Evolutionary conservation across 2,113 vertebrate genomes (phyloP).

Genomic region (Nerophis lumbriciformis): DNA sequence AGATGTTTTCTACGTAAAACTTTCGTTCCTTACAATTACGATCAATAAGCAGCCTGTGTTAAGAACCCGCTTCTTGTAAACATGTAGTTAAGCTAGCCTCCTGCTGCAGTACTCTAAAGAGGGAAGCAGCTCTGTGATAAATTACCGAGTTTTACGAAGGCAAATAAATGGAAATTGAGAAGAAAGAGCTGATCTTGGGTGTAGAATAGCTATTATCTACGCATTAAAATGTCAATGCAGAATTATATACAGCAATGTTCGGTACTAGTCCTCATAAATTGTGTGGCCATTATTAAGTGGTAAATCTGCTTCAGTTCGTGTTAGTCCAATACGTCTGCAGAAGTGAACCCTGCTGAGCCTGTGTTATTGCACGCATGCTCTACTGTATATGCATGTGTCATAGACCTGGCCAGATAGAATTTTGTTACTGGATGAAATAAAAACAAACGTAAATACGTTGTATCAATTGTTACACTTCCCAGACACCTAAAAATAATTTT

Average conservation of each 20-base stretch:
- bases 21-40: conserved; percentile 22
- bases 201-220: conserved; percentile 38
- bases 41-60: conserved; percentile 32
- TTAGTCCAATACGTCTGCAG: not conserved
- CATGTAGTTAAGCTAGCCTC: conserved; percentile 16
- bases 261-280: conserved; percentile 17
- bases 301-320: conserved; percentile 23
- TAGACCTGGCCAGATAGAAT: not conserved
- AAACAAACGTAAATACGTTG: not conserved
- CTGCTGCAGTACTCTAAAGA: conserved; percentile 6
- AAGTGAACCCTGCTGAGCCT: not conserved
- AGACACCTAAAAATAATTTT: not conserved
- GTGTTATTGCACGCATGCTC: conserved; percentile 1
- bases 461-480: not conserved
- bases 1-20: conserved; percentile 35
- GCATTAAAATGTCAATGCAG: conserved; percentile 46
- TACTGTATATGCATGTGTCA: conserved; percentile 5
- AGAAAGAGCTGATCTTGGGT: conserved; percentile 51
- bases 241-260: conserved; percentile 23
- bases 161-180: conserved; percentile 36
- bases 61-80: conserved; percentile 20
- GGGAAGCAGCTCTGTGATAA: conserved; percentile 30
- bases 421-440: not conserved
- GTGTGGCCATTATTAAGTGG: conserved; percentile 19
- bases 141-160: conserved; percentile 38